These are phyloP conservation scores for Bungarus multicinctus DNA, from an alignment of 2,113 vertebrate genomes.

Conservation along the genomic window DNA sequence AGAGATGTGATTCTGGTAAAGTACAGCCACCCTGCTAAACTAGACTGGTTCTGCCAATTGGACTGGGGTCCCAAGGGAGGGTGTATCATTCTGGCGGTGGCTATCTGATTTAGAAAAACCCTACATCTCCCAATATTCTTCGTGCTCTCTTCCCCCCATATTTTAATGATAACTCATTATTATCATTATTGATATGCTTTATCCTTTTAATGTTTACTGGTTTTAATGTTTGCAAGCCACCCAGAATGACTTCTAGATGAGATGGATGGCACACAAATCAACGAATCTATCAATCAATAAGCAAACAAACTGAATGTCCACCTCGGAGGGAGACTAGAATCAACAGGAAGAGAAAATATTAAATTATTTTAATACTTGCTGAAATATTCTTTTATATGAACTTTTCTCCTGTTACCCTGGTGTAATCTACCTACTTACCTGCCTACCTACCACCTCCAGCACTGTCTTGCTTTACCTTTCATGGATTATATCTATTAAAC, in stretches of 20 bases:
- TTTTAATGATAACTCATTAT: background rate
- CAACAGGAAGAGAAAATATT: background rate
- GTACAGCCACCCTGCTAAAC: background rate
- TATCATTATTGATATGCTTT: background rate
- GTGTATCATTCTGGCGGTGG: background rate
- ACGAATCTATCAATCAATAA: background rate
- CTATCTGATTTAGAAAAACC: background rate
- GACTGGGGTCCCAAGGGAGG: background rate
- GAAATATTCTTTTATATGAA: background rate
- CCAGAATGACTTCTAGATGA: background rate
- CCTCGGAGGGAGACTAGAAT: background rate
- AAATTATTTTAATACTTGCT: background rate
- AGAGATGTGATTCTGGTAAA: no score
- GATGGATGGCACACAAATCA: background rate
- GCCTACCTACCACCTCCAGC: background rate
- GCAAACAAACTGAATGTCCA: background rate
- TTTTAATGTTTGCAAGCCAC: background rate
- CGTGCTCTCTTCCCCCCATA: background rate
- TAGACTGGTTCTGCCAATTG: background rate
- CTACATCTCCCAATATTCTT: background rate
- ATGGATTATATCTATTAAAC: background rate
- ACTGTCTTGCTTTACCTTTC: background rate
- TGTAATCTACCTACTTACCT: background rate
- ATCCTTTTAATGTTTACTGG: background rate
- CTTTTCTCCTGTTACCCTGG: background rate